Base-by-base conservation (phyloP, 2,113 vertebrate species). In the Anhinga anhinga region DNA sequence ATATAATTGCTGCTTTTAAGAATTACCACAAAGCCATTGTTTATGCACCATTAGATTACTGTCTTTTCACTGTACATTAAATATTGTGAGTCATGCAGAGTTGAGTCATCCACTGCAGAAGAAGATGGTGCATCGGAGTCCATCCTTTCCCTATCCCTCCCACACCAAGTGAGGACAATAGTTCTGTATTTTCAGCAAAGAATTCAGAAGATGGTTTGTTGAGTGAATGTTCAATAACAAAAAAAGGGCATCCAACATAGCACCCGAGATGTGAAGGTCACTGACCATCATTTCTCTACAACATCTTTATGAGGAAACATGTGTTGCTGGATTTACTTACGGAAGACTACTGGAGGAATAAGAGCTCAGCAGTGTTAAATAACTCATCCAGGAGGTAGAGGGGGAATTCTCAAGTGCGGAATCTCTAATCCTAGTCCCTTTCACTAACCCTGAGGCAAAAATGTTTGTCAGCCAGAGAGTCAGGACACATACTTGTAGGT, bases 31-130 rank as follows among this genome's bases (percentile, higher is more conserved):
- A 84, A 88, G 23, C 32, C 52, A 56, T 86, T 95, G 94, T 95
- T 97, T 91, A 47, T 91, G 94, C 91, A 94, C 81, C 82, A 66
- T 89, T 77, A 90, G 70, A 89, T 97, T 94, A 89, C 89, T 70
- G 50, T 45, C 62, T 94, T 94, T 91, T 95, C 86, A 82, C 79
- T 76, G 63, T 83, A 80, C 53, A 4, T 95, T 93, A 94, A 97
- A 95, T 79, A 95, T 77, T 82, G 70, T 97, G 97, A 95, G 83
- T 97, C 96, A 97, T 53, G 13, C 73, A 22, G 73, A 77, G 23
- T 93, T 97, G 94, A 96, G 66, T 97, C 94, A 96, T 69, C 63
- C 80, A 42, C 86, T 93, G 87, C 93, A 94, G 91, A 82, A 82
- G 61, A 94, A 65, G 69, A 76, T 89, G 81, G 27, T 62, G 47